phyloP scores from a whole-genome alignment of 2,888 invertebrate genomes.

The Carterocephalus palaemon region DNA sequence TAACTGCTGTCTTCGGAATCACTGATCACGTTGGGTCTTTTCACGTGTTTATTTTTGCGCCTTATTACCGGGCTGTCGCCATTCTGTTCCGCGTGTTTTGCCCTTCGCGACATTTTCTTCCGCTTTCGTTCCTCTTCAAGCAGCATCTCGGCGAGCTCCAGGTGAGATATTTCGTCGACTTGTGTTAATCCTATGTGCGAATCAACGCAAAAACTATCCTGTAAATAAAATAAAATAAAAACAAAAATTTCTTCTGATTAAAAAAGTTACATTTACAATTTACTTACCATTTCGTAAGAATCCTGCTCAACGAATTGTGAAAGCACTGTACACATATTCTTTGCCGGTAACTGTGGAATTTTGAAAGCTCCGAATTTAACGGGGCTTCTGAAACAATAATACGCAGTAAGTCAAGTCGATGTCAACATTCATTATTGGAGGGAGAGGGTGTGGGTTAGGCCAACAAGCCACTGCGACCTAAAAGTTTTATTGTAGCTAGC shows the following conservation, averaged over 20 bases:
- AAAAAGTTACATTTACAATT: slow-evolving; percentile 6
- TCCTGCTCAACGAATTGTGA: slow-evolving; percentile 76
- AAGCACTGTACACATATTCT: slow-evolving; percentile 59
- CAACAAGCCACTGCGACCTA: too few species aligned
- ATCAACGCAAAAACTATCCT: slow-evolving; percentile 83
- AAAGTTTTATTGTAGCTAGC: too few species aligned
- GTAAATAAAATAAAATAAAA: slow-evolving; percentile 37
- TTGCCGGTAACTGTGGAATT: slow-evolving; percentile 75
- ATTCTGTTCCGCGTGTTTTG: slow-evolving; percentile 26
- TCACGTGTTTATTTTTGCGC: slow-evolving; percentile 47
- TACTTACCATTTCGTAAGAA: slow-evolving; percentile 72
- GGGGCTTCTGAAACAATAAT: slow-evolving; percentile 77
- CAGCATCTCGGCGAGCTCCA: slow-evolving; percentile 82
- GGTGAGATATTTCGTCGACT: slow-evolving; percentile 69
- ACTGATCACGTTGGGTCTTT: slow-evolving; percentile 54
- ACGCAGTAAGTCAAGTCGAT: neutral
- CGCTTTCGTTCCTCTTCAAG: slow-evolving; percentile 53
- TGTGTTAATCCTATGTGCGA: slow-evolving; percentile 76
- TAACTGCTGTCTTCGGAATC: slow-evolving; percentile 66
- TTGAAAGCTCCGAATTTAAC: slow-evolving; percentile 76
- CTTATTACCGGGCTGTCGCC: slow-evolving; percentile 56
- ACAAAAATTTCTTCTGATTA: neutral
- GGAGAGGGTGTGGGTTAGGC: too few species aligned
- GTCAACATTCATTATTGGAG: too few species aligned
- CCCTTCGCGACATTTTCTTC: slow-evolving; percentile 30